phyloP scores from a whole-genome alignment of 2,888 invertebrate species.

The Bembecia ichneumoniformis region DNA sequence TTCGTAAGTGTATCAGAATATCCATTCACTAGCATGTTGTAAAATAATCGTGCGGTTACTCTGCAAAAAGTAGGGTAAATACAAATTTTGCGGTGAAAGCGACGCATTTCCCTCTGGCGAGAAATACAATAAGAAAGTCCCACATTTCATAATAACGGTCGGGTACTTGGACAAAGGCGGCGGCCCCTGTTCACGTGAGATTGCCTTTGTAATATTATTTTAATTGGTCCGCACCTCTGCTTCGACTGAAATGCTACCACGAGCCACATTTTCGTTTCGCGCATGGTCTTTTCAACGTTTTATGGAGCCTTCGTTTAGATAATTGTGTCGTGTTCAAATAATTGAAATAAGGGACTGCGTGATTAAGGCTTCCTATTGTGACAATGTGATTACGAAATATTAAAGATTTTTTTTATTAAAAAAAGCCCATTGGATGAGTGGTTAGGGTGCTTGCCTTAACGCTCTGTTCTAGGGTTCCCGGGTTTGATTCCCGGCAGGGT shows the following conservation, averaged over 20 bases:
- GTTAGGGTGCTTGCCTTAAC: too few species aligned
- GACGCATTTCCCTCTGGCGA: slow-evolving; percentile 4
- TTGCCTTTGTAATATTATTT: slow-evolving; percentile 23
- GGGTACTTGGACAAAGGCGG: slow-evolving; percentile 6
- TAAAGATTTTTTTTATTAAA: too few species aligned
- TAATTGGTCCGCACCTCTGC: slow-evolving; percentile 12
- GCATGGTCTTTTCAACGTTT: neutral
- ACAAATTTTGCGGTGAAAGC: neutral
- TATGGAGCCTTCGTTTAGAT: neutral
- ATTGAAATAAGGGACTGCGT: too few species aligned
- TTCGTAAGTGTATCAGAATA: too few species aligned
- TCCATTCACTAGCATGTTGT: too few species aligned
- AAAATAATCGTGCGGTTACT: too few species aligned
- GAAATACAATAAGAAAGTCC: slow-evolving; percentile 6
- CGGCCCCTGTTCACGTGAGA: slow-evolving; percentile 15
- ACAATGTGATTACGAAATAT: too few species aligned
- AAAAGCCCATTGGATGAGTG: too few species aligned
- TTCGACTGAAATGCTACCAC: slow-evolving; percentile 2
- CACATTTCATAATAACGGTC: slow-evolving; percentile 6
- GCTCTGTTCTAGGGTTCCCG: too few species aligned
- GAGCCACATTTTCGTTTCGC: neutral
- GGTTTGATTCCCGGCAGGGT: too few species aligned
- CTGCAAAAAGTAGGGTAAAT: neutral
- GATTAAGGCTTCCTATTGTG: too few species aligned
- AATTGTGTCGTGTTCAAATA: too few species aligned